Evolutionary conservation across 2,888 invertebrate species (phyloP), one percentile per base, ranked within the genome.

Genomic region (Sympetrum striolatum): DNA sequence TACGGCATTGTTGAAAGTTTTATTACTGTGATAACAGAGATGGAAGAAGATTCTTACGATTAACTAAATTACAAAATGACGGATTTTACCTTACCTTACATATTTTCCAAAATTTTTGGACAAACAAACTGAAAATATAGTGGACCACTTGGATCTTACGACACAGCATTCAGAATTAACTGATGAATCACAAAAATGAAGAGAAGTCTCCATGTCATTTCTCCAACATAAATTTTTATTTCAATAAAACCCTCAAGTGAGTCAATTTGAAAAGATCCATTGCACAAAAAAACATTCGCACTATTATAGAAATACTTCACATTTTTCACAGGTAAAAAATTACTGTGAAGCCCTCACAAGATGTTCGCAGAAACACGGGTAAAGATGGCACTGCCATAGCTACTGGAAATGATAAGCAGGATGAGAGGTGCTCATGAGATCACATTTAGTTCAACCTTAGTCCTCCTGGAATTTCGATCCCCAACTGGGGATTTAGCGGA

Each of bases 241-340:
- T 60, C 37, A 86, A n/a, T 86, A 86, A 86, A 35, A 86, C 58
- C 58, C 86, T 86, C 31, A 37, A 60, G 37, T 37, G 58, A 86
- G 8, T 37, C n/a, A 35, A 14, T 48, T 58, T 37, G 14, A 22
- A 86, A 14, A 22, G 60, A 60, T 37, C 58, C 86, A 86, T 86
- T 60, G 86, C 86, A 86, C 60, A 37, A 60, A 86, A 60, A 58
- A 86, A 64, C 64, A 35, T 58, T 31, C n/a, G 37, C 31, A n/a
- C 37, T 60, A 58, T n/a, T 35, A 22, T 58, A 37, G 37, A 86
- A 14, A 31, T 37, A 37, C 35, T 25, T 60, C 8, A 35, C n/a
- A 86, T 60, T 60, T 37, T 35, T 39, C 8, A 60, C 60, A 86
- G 86, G 15, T 35, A 86, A 60, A 44, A 15, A 86, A 86, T 86